Base-by-base conservation (phyloP, 2,113 vertebrate species). In the Lampris incognitus region DNA sequence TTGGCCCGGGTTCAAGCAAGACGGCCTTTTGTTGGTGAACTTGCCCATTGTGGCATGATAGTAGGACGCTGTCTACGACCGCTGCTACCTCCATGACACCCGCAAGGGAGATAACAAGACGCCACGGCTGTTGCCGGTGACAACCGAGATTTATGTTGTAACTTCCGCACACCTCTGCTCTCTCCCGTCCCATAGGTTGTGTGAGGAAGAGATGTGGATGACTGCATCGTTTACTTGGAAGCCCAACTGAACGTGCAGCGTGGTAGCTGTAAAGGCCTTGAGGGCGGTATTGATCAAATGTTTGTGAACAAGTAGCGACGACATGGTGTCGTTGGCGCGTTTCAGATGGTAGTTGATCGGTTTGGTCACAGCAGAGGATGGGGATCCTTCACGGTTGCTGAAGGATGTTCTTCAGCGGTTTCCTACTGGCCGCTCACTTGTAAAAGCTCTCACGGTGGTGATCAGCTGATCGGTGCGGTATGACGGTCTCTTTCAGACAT, bases 91-190 rank as follows among this genome's bases (percentile, higher is more conserved):
- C 69, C 38, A n/a, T 65, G 74, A 82, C 87, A 86, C 85, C 80
- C 65, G 76, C 77, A 72, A 82, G 71, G 61, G 74, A 81, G 84
- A 91, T 92, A 91, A 92, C 91, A 88, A 93, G 90, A 90, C 90
- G 24, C 24, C 24, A 88, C 88, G 89, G 91, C 92, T 89, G 89
- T 90, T 92, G 91, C 88, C 85, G 74, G 75, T 86, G 89, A 89
- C 85, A 87, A 85, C 85, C 69, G 68, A 72, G 76, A 85, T 88
- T 83, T 88, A 75, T 64, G 78, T 52, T 55, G 70, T 52, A n/a
- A 68, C 66, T 49, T 73, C 78, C 75, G 9, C 68, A 76, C 71
- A 76, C 72, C 78, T 80, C 66, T 3, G 37, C 63, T 72, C 73
- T 69, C 74, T 78, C 81, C 79, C 85, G 88, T 78, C 81, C 74